phyloP scores from a whole-genome alignment of 2,797 vertebrate species.

The Gila robusta region DNA sequence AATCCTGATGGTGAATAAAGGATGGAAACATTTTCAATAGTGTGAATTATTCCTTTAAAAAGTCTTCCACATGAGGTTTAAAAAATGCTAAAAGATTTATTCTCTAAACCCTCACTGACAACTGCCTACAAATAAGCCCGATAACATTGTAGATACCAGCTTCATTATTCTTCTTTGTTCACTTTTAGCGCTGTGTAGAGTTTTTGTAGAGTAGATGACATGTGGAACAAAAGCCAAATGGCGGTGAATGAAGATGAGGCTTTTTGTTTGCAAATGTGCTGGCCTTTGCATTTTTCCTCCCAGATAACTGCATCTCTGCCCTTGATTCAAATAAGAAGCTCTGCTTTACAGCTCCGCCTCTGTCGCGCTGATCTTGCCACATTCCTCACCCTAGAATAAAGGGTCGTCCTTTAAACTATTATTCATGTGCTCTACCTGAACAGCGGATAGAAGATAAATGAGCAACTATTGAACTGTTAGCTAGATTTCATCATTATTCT shows the following conservation, averaged over 20 bases:
- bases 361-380: background rate
- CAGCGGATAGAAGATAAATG: constrained; percentile 16
- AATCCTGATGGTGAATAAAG: background rate
- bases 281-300: constrained; percentile 25
- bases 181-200: background rate
- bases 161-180: constrained; percentile 18
- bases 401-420: constrained; percentile 7
- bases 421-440: constrained; percentile 32
- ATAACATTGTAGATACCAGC: constrained; percentile 12
- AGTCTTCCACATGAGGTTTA: background rate
- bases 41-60: background rate
- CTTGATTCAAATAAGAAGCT: constrained; percentile 29
- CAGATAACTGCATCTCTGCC: constrained; percentile 22
- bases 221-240: constrained; percentile 29
- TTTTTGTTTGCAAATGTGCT: constrained; percentile 49
- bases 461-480: constrained; percentile 32
- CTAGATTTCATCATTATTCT: constrained; percentile 28
- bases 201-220: constrained; percentile 14
- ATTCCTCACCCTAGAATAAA: constrained; percentile 28
- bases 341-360: background rate
- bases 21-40: background rate
- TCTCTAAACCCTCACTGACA: constrained; percentile 1
- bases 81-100: background rate
- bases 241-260: background rate
- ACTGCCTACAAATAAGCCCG: background rate